These are phyloP conservation scores for Gari tellinella DNA, from an alignment of 2,888 invertebrate species.

Conservation along the genomic window DNA sequence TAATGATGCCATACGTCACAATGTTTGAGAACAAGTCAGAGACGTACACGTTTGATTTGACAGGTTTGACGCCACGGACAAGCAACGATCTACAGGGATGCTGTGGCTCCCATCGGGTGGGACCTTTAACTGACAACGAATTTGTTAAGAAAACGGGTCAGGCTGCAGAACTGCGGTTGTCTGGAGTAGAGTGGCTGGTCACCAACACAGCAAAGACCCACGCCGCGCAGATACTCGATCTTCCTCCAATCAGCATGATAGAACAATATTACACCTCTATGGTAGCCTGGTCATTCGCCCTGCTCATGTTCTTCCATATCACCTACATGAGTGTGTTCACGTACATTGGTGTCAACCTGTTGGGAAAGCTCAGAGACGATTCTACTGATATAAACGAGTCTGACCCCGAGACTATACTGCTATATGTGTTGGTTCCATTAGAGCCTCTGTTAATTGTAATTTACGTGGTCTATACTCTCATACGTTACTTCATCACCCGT, in stretches of 20 bases:
- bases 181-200: slow-evolving; percentile 79
- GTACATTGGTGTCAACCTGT: slow-evolving; percentile 63
- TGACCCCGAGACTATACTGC: slow-evolving; percentile 48
- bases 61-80: slow-evolving; percentile 73
- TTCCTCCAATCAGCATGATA: slow-evolving; percentile 76
- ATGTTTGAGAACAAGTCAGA: slow-evolving; percentile 53
- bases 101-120: slow-evolving; percentile 18
- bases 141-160: slow-evolving; percentile 7
- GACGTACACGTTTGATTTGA: slow-evolving; percentile 74
- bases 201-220: slow-evolving; percentile 63
- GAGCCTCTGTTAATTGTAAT: slow-evolving; percentile 72
- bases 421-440: slow-evolving; percentile 70
- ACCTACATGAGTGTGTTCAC: slow-evolving; percentile 80
- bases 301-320: slow-evolving; percentile 78
- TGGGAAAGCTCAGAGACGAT: slow-evolving; percentile 57
- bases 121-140: slow-evolving; percentile 22
- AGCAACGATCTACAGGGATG: slow-evolving; percentile 52
- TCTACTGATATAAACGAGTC: slow-evolving; percentile 42
- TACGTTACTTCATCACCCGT: slow-evolving; percentile 30
- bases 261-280: slow-evolving; percentile 76
- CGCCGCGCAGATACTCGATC: slow-evolving; percentile 77
- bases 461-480: slow-evolving; percentile 53
- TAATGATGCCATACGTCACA: slow-evolving; percentile 76
- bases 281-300: slow-evolving; percentile 76
- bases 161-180: slow-evolving; percentile 51